Evolutionary conservation across 2,888 invertebrate genomes (phyloP), one percentile per base, ranked within the genome.

Genomic region (Aphidoletes aphidimyza): DNA sequence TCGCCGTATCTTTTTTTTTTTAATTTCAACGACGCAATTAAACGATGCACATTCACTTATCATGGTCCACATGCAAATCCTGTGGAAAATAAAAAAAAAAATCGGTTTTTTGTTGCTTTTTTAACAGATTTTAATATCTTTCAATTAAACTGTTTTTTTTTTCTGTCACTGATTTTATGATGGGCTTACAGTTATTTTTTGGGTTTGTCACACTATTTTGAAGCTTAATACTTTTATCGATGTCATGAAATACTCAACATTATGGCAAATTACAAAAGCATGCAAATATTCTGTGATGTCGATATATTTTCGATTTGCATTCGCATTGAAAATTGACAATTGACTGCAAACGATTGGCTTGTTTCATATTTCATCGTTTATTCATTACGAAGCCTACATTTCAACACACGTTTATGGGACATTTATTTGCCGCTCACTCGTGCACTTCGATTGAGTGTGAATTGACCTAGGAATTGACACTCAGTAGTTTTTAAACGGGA

Each of bases 131-230:
- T 54, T 54, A n/a, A 54, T 5, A 8, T 54, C 3, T 54, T 54
- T 54, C 54, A 54, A 54, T 54, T 54, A 54, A 54, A 54, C n/a
- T 22, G n/a, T n/a, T n/a, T n/a, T n/a, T n/a, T 54, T 54, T 54
- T 54, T n/a, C 22, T 39, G 39, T 11, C 54, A 22, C 54, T 22
- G 54, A 54, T 54, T 54, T 54, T 54, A 54, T 54, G 54, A 54
- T n/a, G 54, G 22, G 22, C 14, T 22, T 54, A 54, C 54, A n/a
- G 54, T 22, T 54, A 2, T 54, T 22, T 9, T n/a, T n/a, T n/a
- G n/a, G n/a, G n/a, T n/a, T n/a, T n/a, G n/a, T n/a, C n/a, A n/a
- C 47, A 39, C 39, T 8, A 39, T 8, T 47, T 9, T 47, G 47
- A 47, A 47, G 6, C 6, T 54, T 3, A 6, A 22, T 5, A 3